Conservation (phyloP, 1,140 invertebrate genomes). For the Drosophila grimshawi region DNA sequence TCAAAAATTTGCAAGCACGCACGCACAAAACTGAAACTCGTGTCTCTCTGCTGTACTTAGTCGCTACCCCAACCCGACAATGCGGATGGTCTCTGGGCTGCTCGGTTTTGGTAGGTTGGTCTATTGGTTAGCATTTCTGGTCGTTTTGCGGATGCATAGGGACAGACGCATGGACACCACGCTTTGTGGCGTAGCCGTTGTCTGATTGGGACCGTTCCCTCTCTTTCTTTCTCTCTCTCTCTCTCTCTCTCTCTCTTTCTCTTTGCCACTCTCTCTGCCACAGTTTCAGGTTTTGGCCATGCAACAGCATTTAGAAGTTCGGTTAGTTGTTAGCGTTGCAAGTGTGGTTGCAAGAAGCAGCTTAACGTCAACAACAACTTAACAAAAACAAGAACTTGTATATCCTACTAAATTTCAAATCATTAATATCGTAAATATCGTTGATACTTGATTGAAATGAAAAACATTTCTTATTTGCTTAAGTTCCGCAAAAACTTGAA, state of each 20-base stretch:
- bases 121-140: conserved; percentile 58
- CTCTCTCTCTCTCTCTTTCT: not conserved
- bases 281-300: not conserved
- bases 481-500: conserved; percentile 5
- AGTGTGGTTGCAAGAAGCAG: too few relatives aligned
- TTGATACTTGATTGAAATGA: too few relatives aligned
- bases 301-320: not conserved
- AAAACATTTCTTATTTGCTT: not conserved
- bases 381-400: not conserved
- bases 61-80: not conserved
- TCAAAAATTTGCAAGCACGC: not conserved
- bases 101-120: conserved; percentile 36
- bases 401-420: too few relatives aligned
- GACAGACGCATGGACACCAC: conserved; percentile 50
- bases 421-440: too few relatives aligned
- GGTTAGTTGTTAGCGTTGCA: not conserved
- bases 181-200: conserved; percentile 58
- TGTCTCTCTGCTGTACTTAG: conserved; percentile 24
- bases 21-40: conserved; percentile 8
- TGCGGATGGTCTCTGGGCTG: conserved; percentile 11
- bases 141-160: conserved; percentile 66
- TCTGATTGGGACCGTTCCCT: conserved; percentile 14
- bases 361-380: not conserved
- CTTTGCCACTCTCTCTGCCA: not conserved
- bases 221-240: not conserved